Evolutionary conservation across 1,140 invertebrate genomes (phyloP).

Genomic region (Cephus cinctus): DNA sequence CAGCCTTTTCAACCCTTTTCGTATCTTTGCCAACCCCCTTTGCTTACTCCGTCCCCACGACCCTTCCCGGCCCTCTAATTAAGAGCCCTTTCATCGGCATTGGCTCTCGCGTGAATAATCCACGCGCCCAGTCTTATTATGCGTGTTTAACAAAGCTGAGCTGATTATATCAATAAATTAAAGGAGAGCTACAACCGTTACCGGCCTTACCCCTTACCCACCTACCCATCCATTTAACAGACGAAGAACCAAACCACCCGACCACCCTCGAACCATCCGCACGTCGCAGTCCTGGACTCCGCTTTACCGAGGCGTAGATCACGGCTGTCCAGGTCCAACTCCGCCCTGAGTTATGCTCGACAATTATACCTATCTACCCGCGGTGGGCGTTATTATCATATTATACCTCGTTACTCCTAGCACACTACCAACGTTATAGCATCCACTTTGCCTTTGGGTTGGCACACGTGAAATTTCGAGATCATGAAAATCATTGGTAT

Average conservation of each 20-base stretch:
- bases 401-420: constrained; percentile 41
- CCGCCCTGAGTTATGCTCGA: constrained; percentile 52
- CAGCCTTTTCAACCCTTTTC: too few species aligned
- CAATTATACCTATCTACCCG: constrained; percentile 51
- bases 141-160: constrained; percentile 49
- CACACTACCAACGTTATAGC: too few species aligned
- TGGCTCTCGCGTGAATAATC: constrained; percentile 30
- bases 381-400: constrained; percentile 51
- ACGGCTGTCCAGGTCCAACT: constrained; percentile 47
- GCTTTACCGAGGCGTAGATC: constrained; percentile 50
- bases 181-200: constrained; percentile 22
- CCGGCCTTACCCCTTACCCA: not conserved
- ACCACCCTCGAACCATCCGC: too few species aligned
- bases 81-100: constrained; percentile 36
- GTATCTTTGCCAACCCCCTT: too few species aligned
- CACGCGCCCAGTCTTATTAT: constrained; percentile 40
- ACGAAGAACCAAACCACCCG: not conserved
- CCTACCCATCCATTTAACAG: constrained; percentile 11
- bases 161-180: constrained; percentile 55
- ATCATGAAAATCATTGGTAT: too few species aligned
- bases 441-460: too few species aligned
- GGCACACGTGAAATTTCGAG: too few species aligned
- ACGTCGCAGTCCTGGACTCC: too few species aligned
- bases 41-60: too few species aligned
- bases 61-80: constrained; percentile 32